Evolutionary conservation across 2,888 invertebrate genomes (phyloP), one percentile per base, ranked within the genome.

Genomic region (Drosophila mulleri): DNA sequence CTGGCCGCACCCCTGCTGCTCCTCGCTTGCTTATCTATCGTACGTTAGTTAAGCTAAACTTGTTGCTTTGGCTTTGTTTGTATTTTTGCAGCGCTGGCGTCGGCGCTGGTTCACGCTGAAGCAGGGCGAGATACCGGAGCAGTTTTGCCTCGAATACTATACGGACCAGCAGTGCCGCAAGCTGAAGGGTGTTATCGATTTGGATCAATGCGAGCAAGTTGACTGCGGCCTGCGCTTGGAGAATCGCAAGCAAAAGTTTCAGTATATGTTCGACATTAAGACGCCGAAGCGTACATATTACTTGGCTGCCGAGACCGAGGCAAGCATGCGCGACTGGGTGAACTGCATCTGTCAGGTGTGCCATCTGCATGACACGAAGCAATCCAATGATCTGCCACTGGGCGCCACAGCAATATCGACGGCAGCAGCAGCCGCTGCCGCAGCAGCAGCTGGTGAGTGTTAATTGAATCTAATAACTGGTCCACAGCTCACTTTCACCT

Each of bases 271-370:
- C 92, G 97, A 97, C 85, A 96, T 98, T 44, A 96, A 96, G 92
- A 98, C 98, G 59, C 96, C 97, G 41, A 96, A 96, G 78, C 94
- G 98, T 82, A 97, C 96, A 39, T 99, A 98, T 92, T 98, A 98
- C 92, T 94, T 99, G 80, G 98, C 98, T 68, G 98, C 98, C 0
- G 98, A 98, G 84, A 96, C 96, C 39, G 98, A 98, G 91, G 94
- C 95, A 52, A 98, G 98, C 89, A 98, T 99, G 98, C 96, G 96
- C 83, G 96, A 96, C 92, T 99, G 99, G 99, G 98, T 98, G 12
- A 96, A 97, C 90, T 97, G 96, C 71, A 97, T 99, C 80, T 98
- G 98, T 92, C 95, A 96, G 92, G 98, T 98, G 47, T 98, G 98
- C 92, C 97, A 97, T 54, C 93, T 98, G 70, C 96, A 97, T 90